Conservation (phyloP, 1,140 invertebrate species). For the Danaus plexippus region DNA sequence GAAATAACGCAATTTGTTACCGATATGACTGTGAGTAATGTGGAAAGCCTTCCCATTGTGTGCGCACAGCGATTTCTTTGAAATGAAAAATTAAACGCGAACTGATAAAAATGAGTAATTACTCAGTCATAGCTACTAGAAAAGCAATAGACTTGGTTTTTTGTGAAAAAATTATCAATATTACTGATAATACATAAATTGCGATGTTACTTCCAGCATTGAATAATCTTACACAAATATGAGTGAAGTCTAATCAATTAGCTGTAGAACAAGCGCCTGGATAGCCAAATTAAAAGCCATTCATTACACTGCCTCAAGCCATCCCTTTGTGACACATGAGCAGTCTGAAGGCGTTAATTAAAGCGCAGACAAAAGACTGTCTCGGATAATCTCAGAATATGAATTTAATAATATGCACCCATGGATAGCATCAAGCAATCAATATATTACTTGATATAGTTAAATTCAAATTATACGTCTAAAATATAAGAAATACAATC, state of each 20-base stretch:
- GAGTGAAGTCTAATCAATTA: constrained; percentile 12
- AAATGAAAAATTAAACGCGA: too few species aligned
- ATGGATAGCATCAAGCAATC: not conserved
- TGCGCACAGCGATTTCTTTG: not conserved
- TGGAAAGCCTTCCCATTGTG: constrained; percentile 2
- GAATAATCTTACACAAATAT: too few species aligned
- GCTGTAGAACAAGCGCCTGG: constrained; percentile 12
- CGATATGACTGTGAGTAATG: constrained; percentile 3
- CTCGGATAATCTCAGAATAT: constrained; percentile 14
- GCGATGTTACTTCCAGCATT: too few species aligned
- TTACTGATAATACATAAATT: too few species aligned
- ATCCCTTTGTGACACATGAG: constrained; percentile 18
- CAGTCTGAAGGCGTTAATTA: constrained; percentile 22
- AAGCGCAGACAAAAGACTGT: constrained; percentile 21
- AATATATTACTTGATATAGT: not conserved
- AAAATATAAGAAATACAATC: not conserved
- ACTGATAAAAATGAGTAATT: too few species aligned
- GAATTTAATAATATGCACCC: constrained; percentile 4
- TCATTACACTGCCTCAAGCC: constrained; percentile 16
- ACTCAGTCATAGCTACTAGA: too few species aligned
- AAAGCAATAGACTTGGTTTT: too few species aligned
- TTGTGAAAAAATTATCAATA: too few species aligned
- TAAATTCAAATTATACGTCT: not conserved
- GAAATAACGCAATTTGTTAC: constrained; percentile 5
- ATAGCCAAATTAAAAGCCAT: constrained; percentile 22